phyloP scores from a whole-genome alignment of 2,888 invertebrate species.

The Yponomeuta cagnagella region DNA sequence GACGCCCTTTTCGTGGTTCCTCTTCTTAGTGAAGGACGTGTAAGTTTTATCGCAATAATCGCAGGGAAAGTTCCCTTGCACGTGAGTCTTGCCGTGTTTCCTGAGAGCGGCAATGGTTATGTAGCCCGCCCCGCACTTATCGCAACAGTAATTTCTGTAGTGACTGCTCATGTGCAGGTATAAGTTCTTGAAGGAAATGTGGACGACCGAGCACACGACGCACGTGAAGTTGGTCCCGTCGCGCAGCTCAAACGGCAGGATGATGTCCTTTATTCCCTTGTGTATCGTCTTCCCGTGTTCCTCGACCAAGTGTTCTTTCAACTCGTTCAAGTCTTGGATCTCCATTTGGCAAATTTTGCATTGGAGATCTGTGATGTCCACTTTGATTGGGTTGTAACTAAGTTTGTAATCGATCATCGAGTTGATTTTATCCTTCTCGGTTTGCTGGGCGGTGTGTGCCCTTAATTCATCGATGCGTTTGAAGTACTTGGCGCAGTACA shows the following conservation, averaged over 20 bases:
- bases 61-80: constrained; percentile 71
- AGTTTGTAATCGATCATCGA: constrained; percentile 65
- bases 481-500: constrained; percentile 62
- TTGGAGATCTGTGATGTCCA: constrained; percentile 57
- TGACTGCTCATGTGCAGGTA: constrained; percentile 70
- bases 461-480: constrained; percentile 51
- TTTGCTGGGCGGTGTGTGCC: constrained; percentile 50
- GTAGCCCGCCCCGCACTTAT: constrained; percentile 62
- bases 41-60: constrained; percentile 70
- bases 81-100: constrained; percentile 65
- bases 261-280: constrained; percentile 64
- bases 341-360: constrained; percentile 50
- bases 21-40: constrained; percentile 64
- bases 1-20: constrained; percentile 64
- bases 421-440: constrained; percentile 63
- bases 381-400: constrained; percentile 66
- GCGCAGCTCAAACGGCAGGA: constrained; percentile 60
- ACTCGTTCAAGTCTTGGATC: constrained; percentile 55
- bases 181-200: constrained; percentile 63
- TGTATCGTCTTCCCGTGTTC: constrained; percentile 56
- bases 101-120: constrained; percentile 65
- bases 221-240: constrained; percentile 57
- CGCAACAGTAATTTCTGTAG: constrained; percentile 65
- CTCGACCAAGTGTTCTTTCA: constrained; percentile 53
- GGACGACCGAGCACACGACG: constrained; percentile 57